These are phyloP conservation scores for Petrophora chlorosata DNA, from an alignment of 2,888 invertebrate genomes.

Conservation along the genomic window DNA sequence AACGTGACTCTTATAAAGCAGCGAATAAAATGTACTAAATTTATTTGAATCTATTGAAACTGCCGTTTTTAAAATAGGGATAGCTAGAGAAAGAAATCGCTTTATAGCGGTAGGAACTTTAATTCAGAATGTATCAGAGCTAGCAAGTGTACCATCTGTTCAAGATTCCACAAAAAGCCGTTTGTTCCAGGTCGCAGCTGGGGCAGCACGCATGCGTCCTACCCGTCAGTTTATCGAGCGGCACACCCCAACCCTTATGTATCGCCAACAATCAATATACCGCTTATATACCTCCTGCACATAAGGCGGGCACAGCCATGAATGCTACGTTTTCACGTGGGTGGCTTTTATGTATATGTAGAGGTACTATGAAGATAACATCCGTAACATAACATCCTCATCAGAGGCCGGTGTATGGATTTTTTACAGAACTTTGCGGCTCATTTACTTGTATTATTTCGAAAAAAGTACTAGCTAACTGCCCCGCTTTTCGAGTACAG, in stretches of 20 bases:
- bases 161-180: slow-evolving; percentile 11
- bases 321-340: neutral
- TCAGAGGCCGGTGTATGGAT: no score
- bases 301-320: slow-evolving; percentile 10
- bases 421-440: no score
- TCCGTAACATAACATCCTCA: no score
- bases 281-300: slow-evolving; percentile 22
- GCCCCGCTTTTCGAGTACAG: no score
- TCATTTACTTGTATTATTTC: no score
- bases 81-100: neutral
- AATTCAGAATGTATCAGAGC: neutral
- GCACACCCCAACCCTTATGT: slow-evolving; percentile 30
- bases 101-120: neutral
- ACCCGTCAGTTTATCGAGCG: slow-evolving; percentile 58
- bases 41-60: no score
- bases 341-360: neutral
- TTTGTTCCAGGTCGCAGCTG: slow-evolving; percentile 51
- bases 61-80: no score
- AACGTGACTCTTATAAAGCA: no score
- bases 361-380: neutral
- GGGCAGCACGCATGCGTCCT: slow-evolving; percentile 63
- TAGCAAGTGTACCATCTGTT: slow-evolving; percentile 12
- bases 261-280: slow-evolving; percentile 29
- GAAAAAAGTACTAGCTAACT: no score
- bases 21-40: no score